Evolutionary conservation across 1,140 invertebrate genomes (phyloP).

Genomic region (Papilio helenus): DNA sequence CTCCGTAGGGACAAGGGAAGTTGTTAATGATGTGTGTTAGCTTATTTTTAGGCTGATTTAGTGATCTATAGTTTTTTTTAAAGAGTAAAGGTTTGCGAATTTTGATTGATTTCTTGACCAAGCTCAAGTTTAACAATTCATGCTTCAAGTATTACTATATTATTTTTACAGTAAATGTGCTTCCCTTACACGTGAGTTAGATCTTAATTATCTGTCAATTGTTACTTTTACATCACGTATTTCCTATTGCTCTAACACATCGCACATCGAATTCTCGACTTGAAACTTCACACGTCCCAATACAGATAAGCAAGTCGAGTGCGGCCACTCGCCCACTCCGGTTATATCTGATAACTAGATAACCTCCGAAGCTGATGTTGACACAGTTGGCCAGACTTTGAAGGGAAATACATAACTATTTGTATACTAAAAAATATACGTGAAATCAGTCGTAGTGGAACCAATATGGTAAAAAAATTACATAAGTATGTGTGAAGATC

Average conservation of each 20-base stretch:
- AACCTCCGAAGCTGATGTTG: slow-evolving; percentile 20
- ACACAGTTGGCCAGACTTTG: slow-evolving; percentile 15
- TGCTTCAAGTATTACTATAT: too few species aligned
- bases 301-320: slow-evolving; percentile 5
- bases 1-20: too few species aligned
- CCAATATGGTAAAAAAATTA: too few species aligned
- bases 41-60: background rate
- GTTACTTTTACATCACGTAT: background rate
- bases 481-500: too few species aligned
- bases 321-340: background rate
- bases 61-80: too few species aligned
- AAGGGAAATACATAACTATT: background rate
- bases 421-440: too few species aligned
- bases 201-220: background rate
- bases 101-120: too few species aligned
- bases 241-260: background rate
- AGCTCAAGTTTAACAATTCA: too few species aligned
- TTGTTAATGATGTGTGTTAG: background rate
- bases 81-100: too few species aligned
- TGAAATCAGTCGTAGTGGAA: too few species aligned
- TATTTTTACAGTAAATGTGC: too few species aligned
- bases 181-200: too few species aligned
- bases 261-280: background rate
- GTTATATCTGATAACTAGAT: slow-evolving; percentile 17
- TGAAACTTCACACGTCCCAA: slow-evolving; percentile 21